phyloP scores from a whole-genome alignment of 1,140 invertebrate genomes.

The Atopsyche davidsoni region DNA sequence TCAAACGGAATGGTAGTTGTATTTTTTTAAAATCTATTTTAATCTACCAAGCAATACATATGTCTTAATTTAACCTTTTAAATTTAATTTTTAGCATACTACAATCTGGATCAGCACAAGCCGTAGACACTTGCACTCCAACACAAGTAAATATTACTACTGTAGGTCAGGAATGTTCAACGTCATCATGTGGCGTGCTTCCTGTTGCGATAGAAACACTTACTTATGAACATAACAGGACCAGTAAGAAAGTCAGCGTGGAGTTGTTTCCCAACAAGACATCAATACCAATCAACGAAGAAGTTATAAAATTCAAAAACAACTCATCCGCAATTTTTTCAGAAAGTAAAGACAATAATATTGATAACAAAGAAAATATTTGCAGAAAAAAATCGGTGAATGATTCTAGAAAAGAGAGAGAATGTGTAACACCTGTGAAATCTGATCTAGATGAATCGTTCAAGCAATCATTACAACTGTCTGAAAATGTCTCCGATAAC shows the following conservation, averaged over 20 bases:
- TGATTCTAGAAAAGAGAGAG: background rate
- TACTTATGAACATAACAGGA: too few relatives aligned
- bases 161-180: background rate
- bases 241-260: too few relatives aligned
- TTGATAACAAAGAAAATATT: too few relatives aligned
- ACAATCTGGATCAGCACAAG: background rate
- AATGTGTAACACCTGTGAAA: conserved; percentile 1
- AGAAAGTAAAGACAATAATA: too few relatives aligned
- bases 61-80: conserved; percentile 1
- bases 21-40: background rate
- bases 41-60: background rate
- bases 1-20: conserved; percentile 22
- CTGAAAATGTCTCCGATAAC: background rate
- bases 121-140: background rate
- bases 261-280: too few relatives aligned
- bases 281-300: too few relatives aligned
- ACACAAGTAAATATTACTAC: conserved; percentile 1
- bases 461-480: background rate
- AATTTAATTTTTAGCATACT: background rate
- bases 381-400: background rate
- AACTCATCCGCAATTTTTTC: too few relatives aligned
- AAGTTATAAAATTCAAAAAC: too few relatives aligned
- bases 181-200: conserved; percentile 3
- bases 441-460: too few relatives aligned
- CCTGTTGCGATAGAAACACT: too few relatives aligned